phyloP scores from a whole-genome alignment of 2,797 vertebrate species.

The Hyperoplus immaculatus region DNA sequence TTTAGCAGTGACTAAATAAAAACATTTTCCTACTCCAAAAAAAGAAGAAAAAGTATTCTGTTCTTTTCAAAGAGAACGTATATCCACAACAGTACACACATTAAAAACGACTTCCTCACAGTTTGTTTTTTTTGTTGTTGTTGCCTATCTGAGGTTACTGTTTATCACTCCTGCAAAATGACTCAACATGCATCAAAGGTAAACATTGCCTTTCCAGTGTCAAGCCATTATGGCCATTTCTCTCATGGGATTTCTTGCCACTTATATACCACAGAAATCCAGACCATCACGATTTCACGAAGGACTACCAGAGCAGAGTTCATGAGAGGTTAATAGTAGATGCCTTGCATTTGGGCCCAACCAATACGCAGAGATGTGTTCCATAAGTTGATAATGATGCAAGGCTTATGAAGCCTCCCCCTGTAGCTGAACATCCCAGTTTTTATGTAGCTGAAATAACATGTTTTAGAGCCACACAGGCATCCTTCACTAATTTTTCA shows the following conservation, averaged over 20 bases:
- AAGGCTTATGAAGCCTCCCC: neutral
- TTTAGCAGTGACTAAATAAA: conserved; percentile 16
- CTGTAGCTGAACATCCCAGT: conserved; percentile 29
- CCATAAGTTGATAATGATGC: conserved; percentile 6
- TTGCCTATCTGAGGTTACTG: conserved; percentile 59
- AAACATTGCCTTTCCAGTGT: conserved; percentile 76
- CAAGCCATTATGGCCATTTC: conserved; percentile 50
- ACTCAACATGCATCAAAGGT: conserved; percentile 56
- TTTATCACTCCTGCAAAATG: conserved; percentile 53
- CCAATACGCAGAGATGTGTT: conserved; percentile 26
- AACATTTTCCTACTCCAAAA: conserved; percentile 32
- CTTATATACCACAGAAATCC: conserved; percentile 43
- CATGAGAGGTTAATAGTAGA: conserved; percentile 37
- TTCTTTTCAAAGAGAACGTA: conserved; percentile 41
- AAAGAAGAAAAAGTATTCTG: conserved; percentile 1
- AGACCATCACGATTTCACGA: conserved; percentile 21
- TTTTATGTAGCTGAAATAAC: conserved; percentile 30
- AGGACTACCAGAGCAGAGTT: conserved; percentile 38
- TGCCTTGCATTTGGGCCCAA: conserved; percentile 10
- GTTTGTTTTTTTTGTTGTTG: conserved; percentile 38
- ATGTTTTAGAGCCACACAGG: conserved; percentile 32
- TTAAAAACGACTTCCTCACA: conserved; percentile 66
- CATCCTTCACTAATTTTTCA: conserved; percentile 63
- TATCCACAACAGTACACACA: conserved; percentile 51
- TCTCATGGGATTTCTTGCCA: conserved; percentile 27